Evolutionary conservation across 1,140 invertebrate species (phyloP), one percentile per base, ranked within the genome.

Genomic region (Macrocentrus cingulum): DNA sequence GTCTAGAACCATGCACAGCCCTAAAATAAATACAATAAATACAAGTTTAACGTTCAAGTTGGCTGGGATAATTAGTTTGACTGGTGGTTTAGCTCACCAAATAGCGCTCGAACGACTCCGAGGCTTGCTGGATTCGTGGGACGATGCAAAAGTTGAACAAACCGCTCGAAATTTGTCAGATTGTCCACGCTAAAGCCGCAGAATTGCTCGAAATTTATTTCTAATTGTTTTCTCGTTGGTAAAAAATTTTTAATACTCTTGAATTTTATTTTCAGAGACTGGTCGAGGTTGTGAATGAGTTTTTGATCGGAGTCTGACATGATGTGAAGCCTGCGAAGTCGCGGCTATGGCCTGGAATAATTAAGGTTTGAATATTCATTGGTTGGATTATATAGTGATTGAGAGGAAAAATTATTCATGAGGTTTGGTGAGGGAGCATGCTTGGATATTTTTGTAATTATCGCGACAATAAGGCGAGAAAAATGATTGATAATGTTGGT

Each of bases 1-100:
- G 69, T 97, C 94, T 16, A 94, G 75, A 23, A 94, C 66, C 93
- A 97, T 96, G 22, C 91, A 79, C 0, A 92, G 66, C 15, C 93
- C 93, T 94, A 66, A 32, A 37, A 13, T 36, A 45, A 50, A 13
- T 50, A 52, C 59, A 50, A 61, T 53, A 37, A 2, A 49, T 5
- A 29, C 25, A 29, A 29, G 4, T 29, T 29, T 29, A 5, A 9
- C 25, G 4, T 29, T 5, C 25, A 55, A 45, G 49, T 23, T 45
- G 23, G 36, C 19, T 56, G 44, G 15, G 44, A 19, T 13, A 13
- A 29, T 51, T 57, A 16, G 53, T 19, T 56, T 34, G 9, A 36
- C n/a, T n/a, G n/a, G n/a, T n/a, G 34, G 34, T 36, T 20, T 34
- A 25, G 63, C 80, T 85, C 79, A 92, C 90, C 91, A 74, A 90